phyloP scores from a whole-genome alignment of 2,113 vertebrate genomes.

The Dasyurus viverrinus region DNA sequence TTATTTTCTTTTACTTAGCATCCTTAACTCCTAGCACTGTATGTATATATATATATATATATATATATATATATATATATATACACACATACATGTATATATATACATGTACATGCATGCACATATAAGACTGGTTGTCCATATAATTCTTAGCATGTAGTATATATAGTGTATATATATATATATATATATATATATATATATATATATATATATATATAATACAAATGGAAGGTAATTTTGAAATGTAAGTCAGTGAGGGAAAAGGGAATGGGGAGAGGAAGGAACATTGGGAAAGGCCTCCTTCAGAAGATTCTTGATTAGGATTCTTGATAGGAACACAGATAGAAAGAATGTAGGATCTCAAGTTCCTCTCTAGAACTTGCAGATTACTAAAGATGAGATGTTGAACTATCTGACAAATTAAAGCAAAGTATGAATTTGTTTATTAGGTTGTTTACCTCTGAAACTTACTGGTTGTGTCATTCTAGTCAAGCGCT shows the following conservation, averaged over 20 bases:
- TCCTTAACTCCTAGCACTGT: neutral
- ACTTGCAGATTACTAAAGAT: neutral
- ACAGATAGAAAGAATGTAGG: neutral
- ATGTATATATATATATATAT: neutral
- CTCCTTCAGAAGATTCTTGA: neutral
- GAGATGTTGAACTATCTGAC: neutral
- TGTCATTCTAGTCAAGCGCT: neutral
- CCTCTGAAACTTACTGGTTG: neutral
- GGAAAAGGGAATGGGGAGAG: too few species aligned
- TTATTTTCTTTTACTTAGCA: neutral
- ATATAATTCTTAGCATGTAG: neutral
- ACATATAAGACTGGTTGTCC: neutral
- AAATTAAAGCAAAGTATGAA: neutral
- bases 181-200: too few species aligned
- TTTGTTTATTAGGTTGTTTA: neutral
- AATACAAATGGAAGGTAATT: neutral
- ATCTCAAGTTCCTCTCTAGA: neutral
- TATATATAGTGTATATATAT: too few species aligned
- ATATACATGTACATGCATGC: neutral
- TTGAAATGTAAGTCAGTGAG: neutral
- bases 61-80: too few species aligned
- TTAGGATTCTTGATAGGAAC: neutral
- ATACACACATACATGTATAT: too few species aligned
- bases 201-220: too few species aligned
- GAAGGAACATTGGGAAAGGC: neutral